These are phyloP conservation scores for Chionomys nivalis DNA, from an alignment of 2,113 vertebrate genomes.

Conservation along the genomic window DNA sequence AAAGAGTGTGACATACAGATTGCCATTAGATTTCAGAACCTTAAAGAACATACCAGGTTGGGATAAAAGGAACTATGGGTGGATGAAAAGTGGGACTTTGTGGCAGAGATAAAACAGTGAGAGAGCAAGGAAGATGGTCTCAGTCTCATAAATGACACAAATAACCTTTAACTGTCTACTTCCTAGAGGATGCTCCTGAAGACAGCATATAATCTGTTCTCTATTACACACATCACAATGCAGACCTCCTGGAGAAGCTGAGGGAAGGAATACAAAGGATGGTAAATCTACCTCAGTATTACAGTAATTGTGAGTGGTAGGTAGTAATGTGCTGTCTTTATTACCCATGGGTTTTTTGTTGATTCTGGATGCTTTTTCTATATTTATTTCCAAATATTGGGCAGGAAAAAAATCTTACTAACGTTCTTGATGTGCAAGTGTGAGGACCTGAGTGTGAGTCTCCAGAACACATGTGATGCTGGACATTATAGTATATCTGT, in stretches of 20 bases:
- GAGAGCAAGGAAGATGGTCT: neutral
- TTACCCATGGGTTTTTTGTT: neutral
- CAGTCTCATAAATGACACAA: neutral
- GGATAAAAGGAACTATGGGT: neutral
- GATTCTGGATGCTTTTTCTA: neutral
- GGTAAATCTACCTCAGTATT: conserved; percentile 56
- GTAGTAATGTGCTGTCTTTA: neutral
- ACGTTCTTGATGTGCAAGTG: neutral
- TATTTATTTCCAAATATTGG: neutral
- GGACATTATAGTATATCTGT: neutral
- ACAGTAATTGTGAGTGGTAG: neutral
- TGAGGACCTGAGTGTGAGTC: neutral
- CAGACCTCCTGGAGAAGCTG: conserved; percentile 68
- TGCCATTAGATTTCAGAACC: neutral
- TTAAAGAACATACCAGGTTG: neutral
- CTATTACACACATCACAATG: conserved; percentile 57
- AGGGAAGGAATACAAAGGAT: neutral
- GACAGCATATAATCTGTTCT: neutral
- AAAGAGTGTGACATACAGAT: accelerated
- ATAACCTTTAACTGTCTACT: conserved; percentile 47
- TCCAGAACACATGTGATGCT: no score
- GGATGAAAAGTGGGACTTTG: neutral
- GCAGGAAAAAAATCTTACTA: neutral
- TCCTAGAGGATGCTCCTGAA: neutral
- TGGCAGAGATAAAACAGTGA: neutral